Base-by-base conservation (phyloP, 2,888 invertebrate genomes). In the Dasypogon diadema region DNA sequence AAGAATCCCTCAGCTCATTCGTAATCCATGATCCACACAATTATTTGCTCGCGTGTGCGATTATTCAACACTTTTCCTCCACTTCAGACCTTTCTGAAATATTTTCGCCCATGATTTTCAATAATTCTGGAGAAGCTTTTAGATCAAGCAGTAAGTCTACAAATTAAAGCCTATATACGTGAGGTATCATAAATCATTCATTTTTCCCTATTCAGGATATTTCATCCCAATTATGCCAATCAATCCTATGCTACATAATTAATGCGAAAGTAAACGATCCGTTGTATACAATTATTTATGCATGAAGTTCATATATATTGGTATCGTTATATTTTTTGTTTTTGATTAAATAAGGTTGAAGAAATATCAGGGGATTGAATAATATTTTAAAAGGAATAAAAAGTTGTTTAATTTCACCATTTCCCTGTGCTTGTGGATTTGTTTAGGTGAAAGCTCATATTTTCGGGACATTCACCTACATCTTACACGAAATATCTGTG, bases 221-320 rank as follows among this genome's bases (percentile, higher is more conserved):
- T 37, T 18, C 12, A 42, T 63, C 37, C n/a, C 42, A 65, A 65
- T 65, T 16, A 65, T 48, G 65, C 48, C 65, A 65, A 65, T 65
- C 65, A 65, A 65, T 42, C 21, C 16, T 24, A 14, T 21, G 48
- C 46, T 46, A 65, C 24, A 65, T 65, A 65, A 65, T 65, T 65
- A 65, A 65, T 65, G 65, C 10, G 42, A 65, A 65, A 65, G 46
- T 65, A 65, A 65, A 65, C 65, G 65, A 48, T 46, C 46, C 46
- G 14, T 65, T 65, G 0, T 24, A n/a, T 24, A 48, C 24, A 48
- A 48, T 65, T 46, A 65, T 65, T 65, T 65, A 65, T 65, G 65
- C 65, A 65, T 51, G 16, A 3, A 51, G 5, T 18, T 51, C 18
- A 51, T 51, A 18, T 12, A 6, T 42, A 12, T 42, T 42, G n/a